Percentiles rank a stretch among this genome's conserved stretches.
Conservation (phyloP, 2,797 vertebrate genomes). For the Clamator glandarius region DNA sequence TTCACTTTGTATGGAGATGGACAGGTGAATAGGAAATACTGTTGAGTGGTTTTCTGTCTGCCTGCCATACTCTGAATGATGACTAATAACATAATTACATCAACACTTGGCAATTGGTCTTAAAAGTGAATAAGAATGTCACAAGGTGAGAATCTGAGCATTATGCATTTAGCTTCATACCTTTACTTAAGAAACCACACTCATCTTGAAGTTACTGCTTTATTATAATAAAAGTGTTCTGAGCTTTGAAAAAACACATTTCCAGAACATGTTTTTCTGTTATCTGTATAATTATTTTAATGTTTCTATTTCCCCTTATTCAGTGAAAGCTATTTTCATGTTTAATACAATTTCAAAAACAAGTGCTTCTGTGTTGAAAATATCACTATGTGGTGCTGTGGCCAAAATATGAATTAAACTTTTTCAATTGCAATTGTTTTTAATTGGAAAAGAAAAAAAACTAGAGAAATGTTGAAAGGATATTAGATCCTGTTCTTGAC, state of each 20-base stretch:
- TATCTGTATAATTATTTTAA: background rate
- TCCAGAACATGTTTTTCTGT: background rate
- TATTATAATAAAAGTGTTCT: background rate
- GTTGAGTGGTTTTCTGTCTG: slow-evolving; percentile 36
- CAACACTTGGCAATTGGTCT: background rate
- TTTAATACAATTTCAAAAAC: background rate
- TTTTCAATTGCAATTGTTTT: background rate
- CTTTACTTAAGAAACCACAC: background rate
- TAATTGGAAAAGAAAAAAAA: slow-evolving; percentile 30
- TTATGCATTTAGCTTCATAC: background rate
- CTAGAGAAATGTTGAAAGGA: background rate
- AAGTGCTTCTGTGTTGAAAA: background rate
- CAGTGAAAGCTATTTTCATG: background rate
- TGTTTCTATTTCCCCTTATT: background rate
- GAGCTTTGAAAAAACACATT: background rate
- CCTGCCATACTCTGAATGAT: slow-evolving; percentile 7
- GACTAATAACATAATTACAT: slow-evolving; percentile 25
- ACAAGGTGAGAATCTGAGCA: background rate
- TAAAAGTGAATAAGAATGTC: background rate
- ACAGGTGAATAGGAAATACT: slow-evolving; percentile 35
- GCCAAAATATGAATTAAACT: background rate
- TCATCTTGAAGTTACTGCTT: background rate
- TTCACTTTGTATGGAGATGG: background rate
- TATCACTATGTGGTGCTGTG: background rate
- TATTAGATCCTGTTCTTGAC: background rate